A percentile compares a stretch with the other conserved stretches of the same genome.
Conservation (phyloP, 2,113 vertebrate genomes). For the Paraplagusia blochii region DNA sequence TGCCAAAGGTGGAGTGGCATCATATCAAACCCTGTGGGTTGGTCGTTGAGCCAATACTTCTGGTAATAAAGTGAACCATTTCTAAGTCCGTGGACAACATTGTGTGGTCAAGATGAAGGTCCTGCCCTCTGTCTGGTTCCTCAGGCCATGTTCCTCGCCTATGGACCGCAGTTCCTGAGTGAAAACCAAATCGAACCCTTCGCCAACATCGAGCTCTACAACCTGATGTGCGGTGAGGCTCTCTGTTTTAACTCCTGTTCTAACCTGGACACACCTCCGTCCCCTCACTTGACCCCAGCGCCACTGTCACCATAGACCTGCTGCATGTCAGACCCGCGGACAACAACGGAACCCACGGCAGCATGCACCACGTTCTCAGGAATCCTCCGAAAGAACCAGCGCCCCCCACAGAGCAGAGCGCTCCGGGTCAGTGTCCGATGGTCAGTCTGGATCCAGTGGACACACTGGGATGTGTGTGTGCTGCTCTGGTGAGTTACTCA, state of each 20-base stretch:
- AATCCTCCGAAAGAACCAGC: conserved; percentile 46
- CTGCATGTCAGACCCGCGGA: conserved; percentile 64
- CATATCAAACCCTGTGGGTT: too few species aligned
- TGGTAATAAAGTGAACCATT: too few species aligned
- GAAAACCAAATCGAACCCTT: conserved; percentile 68
- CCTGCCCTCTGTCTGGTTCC: neutral
- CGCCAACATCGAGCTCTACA: conserved; percentile 77
- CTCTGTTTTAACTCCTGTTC: neutral
- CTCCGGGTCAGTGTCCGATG: conserved; percentile 46
- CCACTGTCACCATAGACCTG: conserved; percentile 52
- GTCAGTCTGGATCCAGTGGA: conserved; percentile 51
- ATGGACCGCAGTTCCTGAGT: conserved; percentile 71
- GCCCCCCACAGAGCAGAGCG: conserved; percentile 54
- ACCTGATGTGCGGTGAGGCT: conserved; percentile 79
- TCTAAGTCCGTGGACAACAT: too few species aligned
- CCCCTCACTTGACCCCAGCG: neutral
- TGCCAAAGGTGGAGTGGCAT: too few species aligned
- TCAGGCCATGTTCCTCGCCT: conserved; percentile 77
- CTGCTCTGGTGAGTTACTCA: conserved; percentile 44
- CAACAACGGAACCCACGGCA: conserved; percentile 80
- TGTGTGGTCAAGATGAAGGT: too few species aligned
- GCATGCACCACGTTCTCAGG: conserved; percentile 75
- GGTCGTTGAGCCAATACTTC: too few species aligned
- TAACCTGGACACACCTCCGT: too few species aligned
- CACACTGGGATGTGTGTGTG: conserved; percentile 63